Evolutionary conservation across 92 coral and sea anemone species (phyloP).

Genomic region (Phymanthus crucifer): DNA sequence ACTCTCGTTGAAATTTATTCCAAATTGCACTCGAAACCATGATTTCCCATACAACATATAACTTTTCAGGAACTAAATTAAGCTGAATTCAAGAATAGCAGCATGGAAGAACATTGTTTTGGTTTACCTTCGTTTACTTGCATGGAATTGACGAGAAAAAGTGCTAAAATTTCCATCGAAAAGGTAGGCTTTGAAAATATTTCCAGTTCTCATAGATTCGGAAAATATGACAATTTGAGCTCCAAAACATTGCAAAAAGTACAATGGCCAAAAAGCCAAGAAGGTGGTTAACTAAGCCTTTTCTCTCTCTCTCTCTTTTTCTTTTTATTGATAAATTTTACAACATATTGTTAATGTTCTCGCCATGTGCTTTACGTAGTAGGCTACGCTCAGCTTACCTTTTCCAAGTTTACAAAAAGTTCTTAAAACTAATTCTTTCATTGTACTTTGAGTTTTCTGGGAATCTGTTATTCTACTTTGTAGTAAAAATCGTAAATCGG

Average conservation of each 20-base stretch:
- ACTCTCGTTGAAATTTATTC: too few relatives aligned
- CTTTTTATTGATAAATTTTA: neutral
- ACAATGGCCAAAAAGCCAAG: neutral
- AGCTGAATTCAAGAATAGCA: neutral
- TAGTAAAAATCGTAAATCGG: neutral
- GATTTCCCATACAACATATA: too few relatives aligned
- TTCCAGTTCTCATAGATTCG: too few relatives aligned
- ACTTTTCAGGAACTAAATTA: neutral
- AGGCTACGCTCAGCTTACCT: neutral
- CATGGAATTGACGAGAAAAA: neutral
- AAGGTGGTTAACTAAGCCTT: neutral
- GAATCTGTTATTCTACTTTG: neutral
- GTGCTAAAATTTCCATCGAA: neutral
- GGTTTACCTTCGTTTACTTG: neutral
- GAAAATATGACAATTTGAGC: neutral
- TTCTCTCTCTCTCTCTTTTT: neutral
- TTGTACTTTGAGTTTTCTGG: neutral
- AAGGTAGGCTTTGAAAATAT: neutral
- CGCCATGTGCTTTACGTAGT: too few relatives aligned
- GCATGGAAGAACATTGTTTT: neutral
- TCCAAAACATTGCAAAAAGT: neutral
- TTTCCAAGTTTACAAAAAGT: neutral
- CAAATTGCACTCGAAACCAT: too few relatives aligned
- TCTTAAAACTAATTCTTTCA: too few relatives aligned
- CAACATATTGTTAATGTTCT: neutral